Conservation (phyloP, 2,888 invertebrate species). For the Troides oblongomaculatus region DNA sequence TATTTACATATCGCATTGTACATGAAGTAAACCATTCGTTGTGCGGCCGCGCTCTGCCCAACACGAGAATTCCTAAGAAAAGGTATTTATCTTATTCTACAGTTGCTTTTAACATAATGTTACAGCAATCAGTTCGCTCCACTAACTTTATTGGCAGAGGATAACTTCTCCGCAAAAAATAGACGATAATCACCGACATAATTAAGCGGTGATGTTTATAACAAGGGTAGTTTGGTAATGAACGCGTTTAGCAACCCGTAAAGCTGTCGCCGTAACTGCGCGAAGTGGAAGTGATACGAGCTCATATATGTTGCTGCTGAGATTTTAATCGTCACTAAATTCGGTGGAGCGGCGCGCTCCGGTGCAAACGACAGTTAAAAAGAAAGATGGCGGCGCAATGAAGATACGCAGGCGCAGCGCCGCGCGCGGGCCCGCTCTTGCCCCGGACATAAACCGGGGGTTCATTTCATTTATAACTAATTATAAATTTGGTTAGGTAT, state of each 20-base stretch:
- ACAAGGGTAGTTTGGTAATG: conserved; percentile 5
- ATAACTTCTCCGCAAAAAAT: background rate
- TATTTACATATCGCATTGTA: too few species aligned
- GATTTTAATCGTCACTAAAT: conserved; percentile 19
- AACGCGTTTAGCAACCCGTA: conserved; percentile 11
- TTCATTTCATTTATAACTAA: too few species aligned
- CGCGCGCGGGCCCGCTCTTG: background rate
- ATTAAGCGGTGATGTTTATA: conserved; percentile 18
- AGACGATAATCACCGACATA: conserved; percentile 18
- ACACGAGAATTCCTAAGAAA: too few species aligned
- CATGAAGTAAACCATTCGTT: too few species aligned
- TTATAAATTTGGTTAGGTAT: too few species aligned
- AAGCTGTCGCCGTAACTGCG: conserved; percentile 13
- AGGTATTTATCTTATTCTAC: background rate
- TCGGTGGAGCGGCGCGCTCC: conserved; percentile 2
- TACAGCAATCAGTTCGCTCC: background rate
- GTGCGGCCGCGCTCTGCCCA: too few species aligned
- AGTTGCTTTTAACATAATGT: background rate
- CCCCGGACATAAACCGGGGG: background rate
- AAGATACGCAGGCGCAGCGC: conserved; percentile 32
- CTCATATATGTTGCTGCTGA: conserved; percentile 6
- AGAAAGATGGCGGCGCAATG: conserved; percentile 36
- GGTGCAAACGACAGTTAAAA: conserved; percentile 32
- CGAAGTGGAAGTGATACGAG: background rate
- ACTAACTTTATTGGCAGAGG: background rate